phyloP scores from a whole-genome alignment of 2,888 invertebrate species.

The Hydroisotoma schaefferi region DNA sequence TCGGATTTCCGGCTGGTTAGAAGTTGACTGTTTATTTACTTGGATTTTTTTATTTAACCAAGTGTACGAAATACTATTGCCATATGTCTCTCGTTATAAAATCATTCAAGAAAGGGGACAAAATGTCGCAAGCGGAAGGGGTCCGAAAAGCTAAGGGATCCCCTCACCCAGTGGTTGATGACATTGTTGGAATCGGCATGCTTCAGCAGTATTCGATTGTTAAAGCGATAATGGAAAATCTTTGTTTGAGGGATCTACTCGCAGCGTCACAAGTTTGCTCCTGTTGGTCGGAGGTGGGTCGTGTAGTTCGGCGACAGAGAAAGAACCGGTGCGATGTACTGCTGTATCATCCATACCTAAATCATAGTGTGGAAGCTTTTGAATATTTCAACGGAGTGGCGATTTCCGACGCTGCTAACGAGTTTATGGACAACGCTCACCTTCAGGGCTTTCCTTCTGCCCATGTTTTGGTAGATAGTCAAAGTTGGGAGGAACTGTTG shows the following conservation, averaged over 20 bases:
- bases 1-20: no score
- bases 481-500: background rate
- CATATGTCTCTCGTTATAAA: no score
- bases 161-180: no score
- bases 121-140: no score
- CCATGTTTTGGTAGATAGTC: background rate
- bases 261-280: conserved; percentile 22
- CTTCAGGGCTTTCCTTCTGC: background rate
- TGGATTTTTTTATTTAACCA: no score
- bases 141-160: no score
- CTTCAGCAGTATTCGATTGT: conserved; percentile 40
- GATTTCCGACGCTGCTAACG: conserved; percentile 20
- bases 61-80: no score
- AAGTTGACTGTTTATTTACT: no score
- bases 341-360: conserved; percentile 36
- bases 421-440: conserved; percentile 17
- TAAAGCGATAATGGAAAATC: conserved; percentile 37
- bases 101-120: no score
- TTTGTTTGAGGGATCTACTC: conserved; percentile 30
- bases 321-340: conserved; percentile 28
- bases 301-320: conserved; percentile 33
- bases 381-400: conserved; percentile 37
- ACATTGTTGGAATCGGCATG: no score
- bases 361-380: conserved; percentile 32
- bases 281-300: conserved; percentile 36